Percentiles rank a stretch among this genome's conserved stretches.
Evolutionary conservation across 2,797 vertebrate genomes (phyloP).

Genomic region (Cyclura pinguis): DNA sequence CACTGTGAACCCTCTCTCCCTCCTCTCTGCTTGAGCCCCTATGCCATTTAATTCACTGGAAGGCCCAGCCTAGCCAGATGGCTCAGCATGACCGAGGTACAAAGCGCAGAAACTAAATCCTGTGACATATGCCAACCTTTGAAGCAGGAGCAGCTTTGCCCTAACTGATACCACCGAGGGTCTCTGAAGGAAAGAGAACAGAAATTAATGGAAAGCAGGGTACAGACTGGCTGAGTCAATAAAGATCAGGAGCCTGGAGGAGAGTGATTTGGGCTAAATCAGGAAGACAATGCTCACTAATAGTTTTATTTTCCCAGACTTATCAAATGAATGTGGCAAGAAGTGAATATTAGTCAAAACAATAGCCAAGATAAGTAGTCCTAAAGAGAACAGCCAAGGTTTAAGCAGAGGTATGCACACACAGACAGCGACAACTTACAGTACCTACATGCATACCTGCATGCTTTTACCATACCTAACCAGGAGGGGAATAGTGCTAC

Average conservation of each 20-base stretch:
- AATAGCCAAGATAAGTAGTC: background rate
- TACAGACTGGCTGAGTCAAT: background rate
- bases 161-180: background rate
- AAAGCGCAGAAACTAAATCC: background rate
- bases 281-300: background rate
- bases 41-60: background rate
- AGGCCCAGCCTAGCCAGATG: background rate
- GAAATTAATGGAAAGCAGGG: background rate
- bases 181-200: background rate
- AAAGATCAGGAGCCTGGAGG: background rate
- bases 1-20: no score
- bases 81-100: background rate
- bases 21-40: background rate
- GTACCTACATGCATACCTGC: background rate
- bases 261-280: background rate
- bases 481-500: background rate
- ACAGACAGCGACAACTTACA: background rate
- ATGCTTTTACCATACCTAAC: background rate
- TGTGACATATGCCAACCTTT: rapidly evolving
- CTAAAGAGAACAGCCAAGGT: background rate
- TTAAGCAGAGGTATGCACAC: no score
- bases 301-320: background rate
- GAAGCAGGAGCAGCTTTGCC: background rate
- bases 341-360: no score
- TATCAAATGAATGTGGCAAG: background rate